Evolutionary conservation across 2,113 vertebrate genomes (phyloP), one percentile per base, ranked within the genome.

Genomic region (Microtus oregoni): DNA sequence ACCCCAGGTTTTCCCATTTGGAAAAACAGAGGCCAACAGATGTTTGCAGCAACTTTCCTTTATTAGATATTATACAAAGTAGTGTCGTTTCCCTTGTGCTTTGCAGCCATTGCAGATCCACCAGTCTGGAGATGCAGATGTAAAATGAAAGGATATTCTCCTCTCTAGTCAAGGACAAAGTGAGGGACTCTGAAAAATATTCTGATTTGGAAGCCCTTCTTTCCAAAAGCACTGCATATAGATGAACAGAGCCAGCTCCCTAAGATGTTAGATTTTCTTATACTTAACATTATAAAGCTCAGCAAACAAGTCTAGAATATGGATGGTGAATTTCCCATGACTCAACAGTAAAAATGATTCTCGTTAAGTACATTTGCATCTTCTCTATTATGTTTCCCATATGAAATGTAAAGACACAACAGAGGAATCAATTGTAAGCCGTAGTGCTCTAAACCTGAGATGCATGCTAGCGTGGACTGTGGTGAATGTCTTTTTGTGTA

Each of bases 11-110:
- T 98, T 97, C 68, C 86, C 72, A 73, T 91, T 75, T 87, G 79
- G 67, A 86, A 8, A 94, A 85, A 0, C 30, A 47, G 94, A 1
- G 0, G 89, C 91, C 90, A 95, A 85, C 94, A 97, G 76, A 73
- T 97, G 97, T 98, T 97, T 98, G 97, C 97, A 90, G 97, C 35
- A 92, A 19, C 96, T 0, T 67, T 67, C 68, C 55, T 98, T 94
- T 96, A 73, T 95, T 95, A 96, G 85, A 91, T 89, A 79, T 96
- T 89, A 88, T 73, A 78, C 85, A 83, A 92, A 95, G 93, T 94
- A 92, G 92, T 96, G 86, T 78, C 91, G 50, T 93, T 90, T 92
- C 67, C 91, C 79, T 92, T 78, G 93, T 91, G 67, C 91, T 97
- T 79, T 30, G 75, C 96, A 72, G 92, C 95, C 93, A 1, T 85